A percentile compares a stretch with the other conserved stretches of the same genome.
Evolutionary conservation across 2,888 invertebrate species (phyloP).

Genomic region (Drosophila ustulata): DNA sequence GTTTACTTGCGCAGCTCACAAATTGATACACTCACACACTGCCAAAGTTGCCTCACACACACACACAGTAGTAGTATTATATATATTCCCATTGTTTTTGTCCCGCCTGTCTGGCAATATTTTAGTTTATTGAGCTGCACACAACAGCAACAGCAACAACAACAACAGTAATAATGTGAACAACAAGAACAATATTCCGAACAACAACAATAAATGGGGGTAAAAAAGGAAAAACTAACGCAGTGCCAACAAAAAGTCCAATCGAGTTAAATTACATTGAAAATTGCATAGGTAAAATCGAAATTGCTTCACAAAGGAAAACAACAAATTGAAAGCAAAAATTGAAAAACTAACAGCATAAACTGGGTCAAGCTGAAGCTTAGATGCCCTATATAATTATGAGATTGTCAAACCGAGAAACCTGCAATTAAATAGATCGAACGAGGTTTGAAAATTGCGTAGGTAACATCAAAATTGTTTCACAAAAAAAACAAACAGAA

Average conservation of each 20-base stretch:
- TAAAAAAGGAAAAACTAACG: constrained; percentile 14
- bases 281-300: constrained; percentile 62
- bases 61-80: background rate
- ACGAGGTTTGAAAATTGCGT: too few species aligned
- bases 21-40: constrained; percentile 67
- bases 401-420: background rate
- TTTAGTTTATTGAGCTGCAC: constrained; percentile 51
- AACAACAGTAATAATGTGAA: constrained; percentile 6
- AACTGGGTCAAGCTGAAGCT: background rate
- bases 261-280: constrained; percentile 75
- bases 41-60: background rate
- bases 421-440: background rate
- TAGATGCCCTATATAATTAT: constrained; percentile 5
- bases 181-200: constrained; percentile 16
- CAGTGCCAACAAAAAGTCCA: constrained; percentile 57
- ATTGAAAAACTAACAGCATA: background rate
- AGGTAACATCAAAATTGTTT: too few species aligned
- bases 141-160: constrained; percentile 19
- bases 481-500: too few species aligned
- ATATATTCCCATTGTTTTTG: constrained; percentile 42
- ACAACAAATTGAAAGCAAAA: constrained; percentile 40
- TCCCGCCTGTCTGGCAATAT: constrained; percentile 40
- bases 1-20: constrained; percentile 51
- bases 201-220: constrained; percentile 19
- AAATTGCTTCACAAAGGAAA: constrained; percentile 51